Evolutionary conservation across 2,113 vertebrate species (phyloP), one percentile per base, ranked within the genome.

Genomic region (Pachycephala philippinensis): DNA sequence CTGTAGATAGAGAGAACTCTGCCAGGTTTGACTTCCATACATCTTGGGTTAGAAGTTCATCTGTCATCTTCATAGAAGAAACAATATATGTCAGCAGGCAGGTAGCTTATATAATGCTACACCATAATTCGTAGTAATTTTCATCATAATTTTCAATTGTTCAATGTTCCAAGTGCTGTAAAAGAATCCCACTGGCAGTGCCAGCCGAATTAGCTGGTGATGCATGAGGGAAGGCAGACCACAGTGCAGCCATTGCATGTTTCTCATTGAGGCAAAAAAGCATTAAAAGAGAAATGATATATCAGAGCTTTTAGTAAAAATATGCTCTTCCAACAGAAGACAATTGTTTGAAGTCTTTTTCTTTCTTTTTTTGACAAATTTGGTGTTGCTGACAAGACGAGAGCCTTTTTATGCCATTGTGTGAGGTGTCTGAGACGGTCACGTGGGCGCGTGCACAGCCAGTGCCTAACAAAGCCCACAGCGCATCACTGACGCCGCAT

Each of bases 351-450:
- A 84, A 89, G 75, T 71, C 27, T 77, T 87, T 93, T 50, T 37
- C 28, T 92, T 70, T 64, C 37, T 68, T 70, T 95, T 89, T 57
- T 78, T 31, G 5, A 49, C 79, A 35, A 66, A 72, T 90, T 84
- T 90, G 59, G 83, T 92, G 93, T 84, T 94, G 90, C 89, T 94
- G 95, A 95, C 97, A 92, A 96, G 97, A 97, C 8, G 22, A 70
- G 70, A 75, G 65, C 70, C 91, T 95, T 94, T 93, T 83, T 44
- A 18, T 92, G 64, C 96, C 71, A 60, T 96, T 98, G 95, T 96
- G 79, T 56, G 90, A n/a, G 59, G 77, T 60, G 82, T 96, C 95
- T 95, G 95, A 96, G 97, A 81, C 2, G 0, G 42, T 94, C 97
- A 96, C 45, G 50, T 96, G 97, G 47, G 54, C 0, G 2, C 31